A percentile compares a stretch with the other conserved stretches of the same genome.
Conservation (phyloP, 2,113 vertebrate genomes). For the Recurvirostra avosetta region DNA sequence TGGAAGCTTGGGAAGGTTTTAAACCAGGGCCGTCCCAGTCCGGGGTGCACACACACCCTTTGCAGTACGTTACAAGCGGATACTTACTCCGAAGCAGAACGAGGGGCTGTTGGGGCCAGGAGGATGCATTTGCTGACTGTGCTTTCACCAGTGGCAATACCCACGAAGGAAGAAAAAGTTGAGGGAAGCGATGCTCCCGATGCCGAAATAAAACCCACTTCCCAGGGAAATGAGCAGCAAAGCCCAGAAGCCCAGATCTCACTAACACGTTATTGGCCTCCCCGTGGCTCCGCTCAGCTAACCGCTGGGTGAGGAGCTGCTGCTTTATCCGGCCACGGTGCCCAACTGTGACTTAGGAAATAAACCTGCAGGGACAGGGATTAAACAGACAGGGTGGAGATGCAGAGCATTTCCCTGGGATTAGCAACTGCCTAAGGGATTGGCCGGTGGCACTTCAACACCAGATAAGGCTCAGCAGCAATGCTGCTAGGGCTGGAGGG, state of each 20-base stretch:
- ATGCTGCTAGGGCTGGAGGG: not conserved
- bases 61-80: not conserved
- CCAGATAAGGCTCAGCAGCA: not conserved
- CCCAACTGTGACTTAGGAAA: not conserved
- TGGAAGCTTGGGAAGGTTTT: not conserved
- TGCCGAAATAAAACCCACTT: not conserved
- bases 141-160: not conserved
- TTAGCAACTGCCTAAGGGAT: not conserved
- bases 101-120: fast-evolving
- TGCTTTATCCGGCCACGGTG: not conserved
- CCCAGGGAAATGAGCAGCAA: not conserved
- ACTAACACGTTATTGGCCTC: not conserved
- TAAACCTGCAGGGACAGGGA: not conserved
- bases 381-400: not conserved
- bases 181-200: not conserved
- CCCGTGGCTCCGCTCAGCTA: not conserved
- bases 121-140: not conserved
- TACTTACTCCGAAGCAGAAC: not conserved
- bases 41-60: not conserved
- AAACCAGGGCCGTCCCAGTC: not conserved
- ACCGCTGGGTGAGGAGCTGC: not conserved
- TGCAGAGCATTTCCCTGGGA: not conserved
- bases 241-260: not conserved
- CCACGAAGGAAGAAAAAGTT: fast-evolving
- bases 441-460: no score